Evolutionary conservation across 2,888 invertebrate genomes (phyloP), one percentile per base, ranked within the genome.

Genomic region (Rugalucina vietnamica): DNA sequence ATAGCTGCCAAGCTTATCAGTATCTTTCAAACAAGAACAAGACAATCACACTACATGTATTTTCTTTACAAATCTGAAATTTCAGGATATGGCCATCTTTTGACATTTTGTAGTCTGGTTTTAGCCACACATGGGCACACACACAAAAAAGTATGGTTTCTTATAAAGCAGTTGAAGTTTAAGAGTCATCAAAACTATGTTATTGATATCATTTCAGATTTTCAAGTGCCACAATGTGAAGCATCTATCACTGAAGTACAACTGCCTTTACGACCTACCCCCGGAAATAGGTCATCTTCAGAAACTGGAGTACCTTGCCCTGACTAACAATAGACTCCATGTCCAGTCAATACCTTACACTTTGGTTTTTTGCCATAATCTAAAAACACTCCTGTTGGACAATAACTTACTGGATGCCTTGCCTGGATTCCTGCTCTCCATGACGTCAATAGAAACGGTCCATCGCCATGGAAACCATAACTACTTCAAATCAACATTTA

Each of bases 401-500:
- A 95, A 95, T 89, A 95, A 95, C 88, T 93, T 95, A 24, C 91
- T 95, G 36, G 95, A 95, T 90, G 95, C 95, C 3, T 91, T 95
- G 37, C 95, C 95, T 34, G 95, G 95, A 12, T 95, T 95, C 89
- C 91, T 95, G 49, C 91, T 95, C 43, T 89, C 92, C 70, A 95
- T 95, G 94, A 89, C 93, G 3, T 93, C 93, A 73, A 91, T 95
- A 24, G 91, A 94, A 76, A 95, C 95, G 36, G 95, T 95, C n/a
- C 95, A 95, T 92, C 93, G 95, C 39, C 95, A 95, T 91, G 95
- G 95, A 57, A 95, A 95, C 91, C 95, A 95, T 90, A 95, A 95
- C 88, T 95, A 95, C 88, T 95, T 95, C 90, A 95, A 95, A 88
- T 95, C 95, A 12, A 95, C 95, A 1, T 95, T 95, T 86, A 95